Conservation (phyloP, 1,140 invertebrate species). For the Leptinotarsa undecemlineata region DNA sequence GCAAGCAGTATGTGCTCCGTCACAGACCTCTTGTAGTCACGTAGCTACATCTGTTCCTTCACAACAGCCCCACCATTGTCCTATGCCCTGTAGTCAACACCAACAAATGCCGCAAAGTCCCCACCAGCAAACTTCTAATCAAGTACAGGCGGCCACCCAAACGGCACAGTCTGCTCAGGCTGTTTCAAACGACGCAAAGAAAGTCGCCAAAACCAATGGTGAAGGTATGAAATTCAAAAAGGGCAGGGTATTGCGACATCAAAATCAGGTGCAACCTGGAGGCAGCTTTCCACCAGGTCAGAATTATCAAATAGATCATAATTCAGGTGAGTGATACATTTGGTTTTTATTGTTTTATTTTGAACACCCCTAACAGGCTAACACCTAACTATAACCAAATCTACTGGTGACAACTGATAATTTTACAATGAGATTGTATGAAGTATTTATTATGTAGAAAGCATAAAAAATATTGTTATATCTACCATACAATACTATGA, state of each 20-base stretch:
- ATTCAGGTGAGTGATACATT: conserved; percentile 41
- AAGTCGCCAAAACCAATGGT: conserved; percentile 46
- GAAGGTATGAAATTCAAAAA: conserved; percentile 56
- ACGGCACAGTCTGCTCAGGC: conserved; percentile 49
- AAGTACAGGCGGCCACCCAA: conserved; percentile 56
- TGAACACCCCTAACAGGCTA: too few species aligned
- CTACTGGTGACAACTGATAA: too few species aligned
- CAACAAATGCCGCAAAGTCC: conserved; percentile 40
- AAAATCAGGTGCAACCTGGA: conserved; percentile 40
- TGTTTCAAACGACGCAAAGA: conserved; percentile 47
- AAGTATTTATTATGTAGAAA: too few species aligned
- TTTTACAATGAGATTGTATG: too few species aligned
- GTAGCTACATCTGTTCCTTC: conserved; percentile 29
- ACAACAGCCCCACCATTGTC: conserved; percentile 39
- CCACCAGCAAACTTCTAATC: conserved; percentile 43
- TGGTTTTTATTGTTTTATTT: not conserved
- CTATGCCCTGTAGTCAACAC: conserved; percentile 48
- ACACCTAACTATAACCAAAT: too few species aligned
- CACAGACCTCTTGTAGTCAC: conserved; percentile 40
- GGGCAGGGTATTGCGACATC: conserved; percentile 45
- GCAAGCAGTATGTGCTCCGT: conserved; percentile 30
- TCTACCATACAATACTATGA: too few species aligned
- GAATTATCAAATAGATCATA: conserved; percentile 51
- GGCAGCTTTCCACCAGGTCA: conserved; percentile 45
- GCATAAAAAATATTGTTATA: too few species aligned